phyloP scores from a whole-genome alignment of 2,888 invertebrate species.

The Smittia aterrima region DNA sequence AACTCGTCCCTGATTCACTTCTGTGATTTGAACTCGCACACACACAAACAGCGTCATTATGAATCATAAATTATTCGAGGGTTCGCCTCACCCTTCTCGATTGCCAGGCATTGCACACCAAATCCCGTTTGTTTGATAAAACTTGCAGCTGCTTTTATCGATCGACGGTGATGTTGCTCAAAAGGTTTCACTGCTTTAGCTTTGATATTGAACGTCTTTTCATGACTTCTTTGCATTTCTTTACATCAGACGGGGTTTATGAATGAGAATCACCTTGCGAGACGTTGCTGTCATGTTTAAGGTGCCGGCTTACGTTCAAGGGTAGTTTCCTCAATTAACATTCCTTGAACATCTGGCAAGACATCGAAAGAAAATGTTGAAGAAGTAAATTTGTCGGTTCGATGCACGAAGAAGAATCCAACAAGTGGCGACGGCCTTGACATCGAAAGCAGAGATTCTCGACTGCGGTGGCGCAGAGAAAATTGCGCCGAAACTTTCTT shows the following conservation, averaged over 20 bases:
- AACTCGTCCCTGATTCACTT: neutral
- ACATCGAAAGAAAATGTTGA: neutral
- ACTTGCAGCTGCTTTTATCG: conserved; percentile 1
- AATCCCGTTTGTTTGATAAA: neutral
- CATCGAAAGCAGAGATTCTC: neutral
- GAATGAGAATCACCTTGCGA: neutral
- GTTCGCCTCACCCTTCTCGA: neutral
- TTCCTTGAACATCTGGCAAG: neutral
- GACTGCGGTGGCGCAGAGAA: neutral
- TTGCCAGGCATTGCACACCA: neutral
- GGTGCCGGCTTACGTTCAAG: neutral
- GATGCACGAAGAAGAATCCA: neutral
- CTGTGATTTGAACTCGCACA: neutral
- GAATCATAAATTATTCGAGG: conserved; percentile 3
- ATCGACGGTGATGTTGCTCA: neutral
- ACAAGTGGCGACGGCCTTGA: neutral
- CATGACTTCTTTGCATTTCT: conserved; percentile 6
- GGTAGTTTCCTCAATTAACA: neutral
- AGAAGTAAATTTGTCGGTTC: neutral
- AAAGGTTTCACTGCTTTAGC: neutral
- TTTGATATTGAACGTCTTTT: neutral
- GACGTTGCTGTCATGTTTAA: neutral
- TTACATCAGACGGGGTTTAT: neutral
- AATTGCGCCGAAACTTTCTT: neutral
- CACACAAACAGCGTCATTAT: neutral